Evolutionary conservation across 1,140 invertebrate species (phyloP).

Genomic region (Aphis gossypii): DNA sequence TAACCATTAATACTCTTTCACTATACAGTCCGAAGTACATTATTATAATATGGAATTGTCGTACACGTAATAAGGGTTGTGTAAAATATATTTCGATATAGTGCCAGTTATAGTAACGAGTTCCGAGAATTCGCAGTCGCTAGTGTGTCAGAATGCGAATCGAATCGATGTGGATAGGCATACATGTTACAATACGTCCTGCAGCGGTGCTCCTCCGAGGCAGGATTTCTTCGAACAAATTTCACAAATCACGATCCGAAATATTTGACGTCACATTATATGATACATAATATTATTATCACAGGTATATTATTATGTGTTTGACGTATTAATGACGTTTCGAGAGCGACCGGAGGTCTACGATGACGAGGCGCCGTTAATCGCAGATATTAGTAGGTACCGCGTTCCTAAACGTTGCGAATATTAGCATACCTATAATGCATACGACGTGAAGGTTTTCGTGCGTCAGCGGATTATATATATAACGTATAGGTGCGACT

Average conservation of each 20-base stretch:
- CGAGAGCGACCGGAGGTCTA: background rate
- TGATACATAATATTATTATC: background rate
- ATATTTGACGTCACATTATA: background rate
- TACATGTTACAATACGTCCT: background rate
- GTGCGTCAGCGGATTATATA: background rate
- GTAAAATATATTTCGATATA: background rate
- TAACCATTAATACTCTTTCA: background rate
- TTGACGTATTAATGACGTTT: background rate
- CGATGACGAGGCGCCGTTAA: background rate
- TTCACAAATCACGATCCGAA: conserved; percentile 8
- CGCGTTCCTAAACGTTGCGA: background rate
- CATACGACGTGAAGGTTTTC: background rate
- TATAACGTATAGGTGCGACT: background rate
- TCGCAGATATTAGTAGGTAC: background rate
- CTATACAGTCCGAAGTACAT: background rate
- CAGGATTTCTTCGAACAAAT: background rate
- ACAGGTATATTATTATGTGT: background rate
- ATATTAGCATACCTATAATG: background rate
- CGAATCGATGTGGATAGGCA: background rate
- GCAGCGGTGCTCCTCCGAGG: background rate
- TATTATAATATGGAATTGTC: background rate
- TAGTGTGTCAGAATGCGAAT: conserved; percentile 1
- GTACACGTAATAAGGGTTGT: background rate
- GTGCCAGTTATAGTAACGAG: background rate
- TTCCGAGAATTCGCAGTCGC: background rate